phyloP scores from a whole-genome alignment of 1,140 invertebrate species.

The Caligus rogercresseyi region DNA sequence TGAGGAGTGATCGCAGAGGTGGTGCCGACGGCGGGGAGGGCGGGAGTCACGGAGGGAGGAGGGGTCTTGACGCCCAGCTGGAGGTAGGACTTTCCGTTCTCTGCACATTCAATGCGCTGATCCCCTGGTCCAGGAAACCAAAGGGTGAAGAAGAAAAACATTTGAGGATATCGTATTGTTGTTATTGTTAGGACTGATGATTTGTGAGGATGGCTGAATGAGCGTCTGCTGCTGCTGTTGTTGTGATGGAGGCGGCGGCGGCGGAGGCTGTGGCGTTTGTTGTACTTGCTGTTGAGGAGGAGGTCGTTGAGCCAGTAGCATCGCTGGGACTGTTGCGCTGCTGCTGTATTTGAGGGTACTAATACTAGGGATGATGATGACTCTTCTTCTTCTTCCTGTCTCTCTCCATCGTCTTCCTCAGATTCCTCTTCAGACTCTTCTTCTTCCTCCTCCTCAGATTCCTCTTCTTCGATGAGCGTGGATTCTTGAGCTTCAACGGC shows the following conservation, averaged over 20 bases:
- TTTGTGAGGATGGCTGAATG: background rate
- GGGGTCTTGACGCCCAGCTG: slow-evolving; percentile 43
- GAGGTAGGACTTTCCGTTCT: slow-evolving; percentile 73
- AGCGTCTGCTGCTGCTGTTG: background rate
- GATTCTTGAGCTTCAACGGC: background rate
- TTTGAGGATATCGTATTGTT: background rate
- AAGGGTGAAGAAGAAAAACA: background rate
- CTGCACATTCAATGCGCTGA: slow-evolving; percentile 63
- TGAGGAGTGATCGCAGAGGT: slow-evolving; percentile 44
- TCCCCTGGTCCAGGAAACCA: slow-evolving; percentile 26
- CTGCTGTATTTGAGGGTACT: too few species aligned
- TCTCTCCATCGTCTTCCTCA: too few species aligned
- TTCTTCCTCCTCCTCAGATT: too few species aligned
- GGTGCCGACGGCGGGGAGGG: slow-evolving; percentile 32
- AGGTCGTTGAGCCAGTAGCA: too few species aligned
- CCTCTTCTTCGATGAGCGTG: background rate
- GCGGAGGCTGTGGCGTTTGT: background rate
- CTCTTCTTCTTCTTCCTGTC: too few species aligned
- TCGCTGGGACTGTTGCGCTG: too few species aligned
- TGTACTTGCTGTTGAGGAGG: too few species aligned
- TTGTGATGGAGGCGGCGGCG: background rate
- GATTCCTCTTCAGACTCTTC: too few species aligned
- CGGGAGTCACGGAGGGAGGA: slow-evolving; percentile 22
- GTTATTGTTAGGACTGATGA: background rate
- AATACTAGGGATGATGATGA: too few species aligned